These are phyloP conservation scores for Aegithalos caudatus DNA, from an alignment of 2,113 vertebrate genomes.

Conservation along the genomic window DNA sequence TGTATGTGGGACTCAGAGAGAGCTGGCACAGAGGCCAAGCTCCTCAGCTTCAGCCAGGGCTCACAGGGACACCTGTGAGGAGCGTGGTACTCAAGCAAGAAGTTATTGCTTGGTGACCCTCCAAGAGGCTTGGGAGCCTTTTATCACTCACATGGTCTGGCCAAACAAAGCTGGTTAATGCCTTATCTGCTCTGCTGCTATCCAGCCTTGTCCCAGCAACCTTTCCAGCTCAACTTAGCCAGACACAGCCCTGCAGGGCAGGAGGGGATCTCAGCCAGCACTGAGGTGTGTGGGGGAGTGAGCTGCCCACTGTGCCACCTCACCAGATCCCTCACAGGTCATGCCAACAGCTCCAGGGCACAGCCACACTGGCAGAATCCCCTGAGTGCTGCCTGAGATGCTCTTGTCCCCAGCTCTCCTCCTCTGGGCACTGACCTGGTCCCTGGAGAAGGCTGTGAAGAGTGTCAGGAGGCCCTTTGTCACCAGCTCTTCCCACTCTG, in stretches of 20 bases:
- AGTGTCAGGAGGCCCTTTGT: conserved; percentile 74
- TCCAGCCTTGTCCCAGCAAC: neutral
- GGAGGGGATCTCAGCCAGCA: neutral
- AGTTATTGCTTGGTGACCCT: neutral
- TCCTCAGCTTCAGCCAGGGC: neutral
- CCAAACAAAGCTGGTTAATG: neutral
- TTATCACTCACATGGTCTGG: neutral
- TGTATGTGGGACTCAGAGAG: accelerated
- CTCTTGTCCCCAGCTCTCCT: neutral
- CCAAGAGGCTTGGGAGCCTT: neutral
- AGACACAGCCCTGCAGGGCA: accelerated
- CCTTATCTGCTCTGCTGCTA: neutral
- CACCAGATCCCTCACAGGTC: neutral
- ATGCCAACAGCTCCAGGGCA: neutral
- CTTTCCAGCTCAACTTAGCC: neutral
- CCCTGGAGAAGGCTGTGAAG: conserved; percentile 92
- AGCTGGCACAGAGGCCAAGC: neutral
- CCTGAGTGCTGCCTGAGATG: neutral
- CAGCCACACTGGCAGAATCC: neutral
- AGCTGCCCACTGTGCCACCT: neutral
- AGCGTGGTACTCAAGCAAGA: neutral
- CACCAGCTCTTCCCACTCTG: conserved; percentile 83
- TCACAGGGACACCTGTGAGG: neutral
- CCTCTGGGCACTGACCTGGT: conserved; percentile 80
- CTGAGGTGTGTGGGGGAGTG: neutral